phyloP scores from a whole-genome alignment of 1,140 invertebrate species.

The Drosophila mauritiana region DNA sequence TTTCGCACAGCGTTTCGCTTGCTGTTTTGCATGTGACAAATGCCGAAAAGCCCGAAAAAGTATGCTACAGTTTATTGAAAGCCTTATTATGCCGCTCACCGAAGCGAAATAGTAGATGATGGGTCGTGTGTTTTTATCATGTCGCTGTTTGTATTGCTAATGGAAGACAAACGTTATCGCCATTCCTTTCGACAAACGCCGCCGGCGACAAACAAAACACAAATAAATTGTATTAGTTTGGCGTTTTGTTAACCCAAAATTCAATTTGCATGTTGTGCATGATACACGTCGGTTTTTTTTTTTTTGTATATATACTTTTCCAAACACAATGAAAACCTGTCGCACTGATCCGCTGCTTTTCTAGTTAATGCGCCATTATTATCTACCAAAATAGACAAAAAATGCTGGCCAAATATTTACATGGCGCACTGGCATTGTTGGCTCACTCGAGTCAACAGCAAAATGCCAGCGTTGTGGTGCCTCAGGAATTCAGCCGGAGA shows the following conservation, averaged over 20 bases:
- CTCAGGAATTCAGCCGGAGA: constrained; percentile 50
- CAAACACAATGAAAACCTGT: background rate
- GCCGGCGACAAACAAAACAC: constrained; percentile 28
- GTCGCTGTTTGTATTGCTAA: constrained; percentile 59
- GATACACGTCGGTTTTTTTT: background rate
- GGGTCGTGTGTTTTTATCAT: constrained; percentile 18
- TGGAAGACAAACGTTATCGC: constrained; percentile 68
- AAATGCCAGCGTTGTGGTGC: constrained; percentile 27
- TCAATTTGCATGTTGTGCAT: constrained; percentile 38
- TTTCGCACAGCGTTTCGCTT: constrained; percentile 8
- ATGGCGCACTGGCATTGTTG: constrained; percentile 31
- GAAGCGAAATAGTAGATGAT: constrained; percentile 3
- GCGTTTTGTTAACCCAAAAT: constrained; percentile 34
- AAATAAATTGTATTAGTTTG: constrained; percentile 33
- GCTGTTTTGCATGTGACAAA: constrained; percentile 56
- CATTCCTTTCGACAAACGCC: constrained; percentile 1
- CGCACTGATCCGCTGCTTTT: constrained; percentile 8
- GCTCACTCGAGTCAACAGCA: constrained; percentile 36
- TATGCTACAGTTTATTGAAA: constrained; percentile 61
- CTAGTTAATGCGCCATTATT: constrained; percentile 54
- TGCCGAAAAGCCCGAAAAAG: constrained; percentile 46
- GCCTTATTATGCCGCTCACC: constrained; percentile 55
- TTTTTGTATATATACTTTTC: constrained; percentile 3
- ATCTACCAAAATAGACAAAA: constrained; percentile 33
- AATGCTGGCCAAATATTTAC: constrained; percentile 54